Evolutionary conservation across 2,113 vertebrate species (phyloP), one percentile per base, ranked within the genome.

Genomic region (Astatotilapia flaviijosephi): DNA sequence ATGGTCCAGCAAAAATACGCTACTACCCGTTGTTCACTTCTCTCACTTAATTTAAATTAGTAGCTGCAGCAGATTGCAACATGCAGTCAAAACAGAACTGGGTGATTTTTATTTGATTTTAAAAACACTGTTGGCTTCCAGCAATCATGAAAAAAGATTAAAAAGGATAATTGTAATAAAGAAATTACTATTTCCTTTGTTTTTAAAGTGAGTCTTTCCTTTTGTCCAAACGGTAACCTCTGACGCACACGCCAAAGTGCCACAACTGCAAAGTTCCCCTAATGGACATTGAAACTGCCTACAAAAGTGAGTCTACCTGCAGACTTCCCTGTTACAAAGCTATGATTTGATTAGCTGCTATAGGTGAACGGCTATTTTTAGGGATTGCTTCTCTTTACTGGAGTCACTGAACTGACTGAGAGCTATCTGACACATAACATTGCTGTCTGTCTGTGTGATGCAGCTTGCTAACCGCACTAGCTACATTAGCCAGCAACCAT

Each of bases 381-480:
- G 70, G 70, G 42, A 17, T 49, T 11, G 3, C 23, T 45, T 75
- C 0, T 0, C 3, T 4, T 19, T 31, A 49, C 15, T 49, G 70
- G 40, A 75, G 70, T 49, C 70, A 75, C 6, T 49, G 23, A 31
- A 75, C 14, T 19, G 40, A 45, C 40, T 45, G 68, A 26, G 21
- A 45, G 23, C 8, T 17, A 47, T 45, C 70, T 19, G 13, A 75
- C 42, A 28, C 1, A 0, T 19, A 75, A 28, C 42, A 31, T 49
- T 1, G 42, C 42, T 77, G 37, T 6, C 10, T 37, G 62, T 68
- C 62, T 70, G 7, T 70, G 7, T 42, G 37, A 42, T 42, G 12
- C 35, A 70, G 2, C n/a, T 70, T 70, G 35, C 35, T 23, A 42
- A 3, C 33, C 1, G 0, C 19, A 37, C 60, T 35, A 35, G 17